phyloP scores from a whole-genome alignment of 2,113 vertebrate genomes.

The Eira barbara region DNA sequence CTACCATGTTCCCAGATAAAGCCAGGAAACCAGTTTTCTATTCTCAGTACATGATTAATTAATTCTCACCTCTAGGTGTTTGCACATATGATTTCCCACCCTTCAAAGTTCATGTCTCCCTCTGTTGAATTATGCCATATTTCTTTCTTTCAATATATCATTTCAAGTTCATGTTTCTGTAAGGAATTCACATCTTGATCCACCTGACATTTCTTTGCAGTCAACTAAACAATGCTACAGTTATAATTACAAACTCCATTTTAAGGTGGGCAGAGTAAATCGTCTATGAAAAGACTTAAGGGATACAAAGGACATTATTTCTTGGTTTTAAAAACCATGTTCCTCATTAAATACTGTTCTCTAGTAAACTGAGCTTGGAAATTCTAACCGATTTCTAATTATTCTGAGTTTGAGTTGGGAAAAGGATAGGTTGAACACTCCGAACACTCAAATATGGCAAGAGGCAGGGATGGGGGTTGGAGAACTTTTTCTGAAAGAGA shows the following conservation, averaged over 20 bases:
- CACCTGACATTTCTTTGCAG: background rate
- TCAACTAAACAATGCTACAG: background rate
- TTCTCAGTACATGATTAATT: background rate
- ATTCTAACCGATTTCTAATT: slow-evolving; percentile 9
- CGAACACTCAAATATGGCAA: background rate
- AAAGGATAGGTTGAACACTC: background rate
- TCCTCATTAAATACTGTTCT: background rate
- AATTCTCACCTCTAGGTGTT: background rate
- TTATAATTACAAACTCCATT: background rate
- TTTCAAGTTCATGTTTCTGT: background rate
- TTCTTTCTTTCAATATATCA: background rate
- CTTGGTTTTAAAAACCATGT: background rate
- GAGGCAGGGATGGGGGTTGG: background rate
- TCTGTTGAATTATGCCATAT: background rate
- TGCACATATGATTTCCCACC: background rate
- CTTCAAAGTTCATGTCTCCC: background rate
- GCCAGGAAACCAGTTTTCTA: background rate
- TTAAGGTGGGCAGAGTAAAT: background rate
- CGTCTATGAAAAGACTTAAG: background rate
- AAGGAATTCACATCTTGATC: background rate
- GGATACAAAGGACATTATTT: background rate
- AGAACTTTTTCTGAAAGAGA: background rate
- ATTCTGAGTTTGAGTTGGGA: background rate
- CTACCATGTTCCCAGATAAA: background rate
- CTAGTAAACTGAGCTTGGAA: background rate